Base-by-base conservation (phyloP, 2,797 vertebrate genomes). In the Enteromius unitaeniatus region DNA sequence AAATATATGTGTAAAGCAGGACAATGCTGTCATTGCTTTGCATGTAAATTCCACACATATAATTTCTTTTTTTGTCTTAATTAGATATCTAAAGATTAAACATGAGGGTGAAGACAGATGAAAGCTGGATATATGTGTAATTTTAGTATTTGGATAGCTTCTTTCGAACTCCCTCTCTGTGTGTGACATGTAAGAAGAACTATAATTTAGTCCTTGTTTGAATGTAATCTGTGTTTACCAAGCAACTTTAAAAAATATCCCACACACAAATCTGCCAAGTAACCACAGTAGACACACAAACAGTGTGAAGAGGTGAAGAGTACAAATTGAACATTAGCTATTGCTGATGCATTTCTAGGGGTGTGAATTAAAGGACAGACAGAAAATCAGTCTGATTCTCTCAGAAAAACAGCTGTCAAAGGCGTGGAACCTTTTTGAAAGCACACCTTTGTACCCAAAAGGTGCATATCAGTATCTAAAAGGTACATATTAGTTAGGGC, bases 171-270 rank as follows among this genome's bases (percentile, higher is more conserved):
- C 7, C 51, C 21, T 1, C 13, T 3, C 34, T 40, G 51, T 23
- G n/a, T 26, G 60, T 77, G 53, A 77, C n/a, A 75, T 53, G 55
- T 37, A 55, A 15, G 19, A 37, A 75, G 11, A 75, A 37, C 76
- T 62, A n/a, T 26, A 64, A 64, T 65, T 62, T 73, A 37, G 5
- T 62, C 9, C 15, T 64, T 28, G 10, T 78, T 78, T 42, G n/a
- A 73, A 81, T 73, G 7, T 49, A 64, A 74, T 74, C 21, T 62
- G 10, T 72, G 58, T 62, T 73, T 74, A 64, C 69, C 11, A 23
- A 73, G 70, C 15, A 37, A 51, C 42, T 6, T 19, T 74, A 9
- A 40, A 40, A 40, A 19, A 40, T 23, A 53, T 53, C 51, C 72
- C 28, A 51, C n/a, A 65, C 23, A 64, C 28, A 51, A 60, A 72